Evolutionary conservation across 1,140 invertebrate genomes (phyloP), one percentile per base, ranked within the genome.

Genomic region (Drosophila mojavensis): DNA sequence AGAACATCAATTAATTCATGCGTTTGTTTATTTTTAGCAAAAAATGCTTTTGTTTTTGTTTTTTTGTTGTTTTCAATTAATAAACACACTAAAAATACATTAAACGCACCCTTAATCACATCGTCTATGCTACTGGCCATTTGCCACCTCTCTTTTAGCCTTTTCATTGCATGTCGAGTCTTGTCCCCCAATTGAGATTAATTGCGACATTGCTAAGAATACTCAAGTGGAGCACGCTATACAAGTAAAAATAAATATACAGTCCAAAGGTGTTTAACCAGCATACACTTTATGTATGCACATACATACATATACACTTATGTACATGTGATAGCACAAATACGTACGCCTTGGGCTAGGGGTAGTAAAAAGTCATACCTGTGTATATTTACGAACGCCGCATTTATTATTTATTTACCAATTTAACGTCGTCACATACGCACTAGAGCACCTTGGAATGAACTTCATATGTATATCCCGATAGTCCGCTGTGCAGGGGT

Each of bases 401-500:
- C 81, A 62, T 76, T 81, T 61, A 63, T 78, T 73, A 70, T 79
- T 85, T 85, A 86, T 81, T 78, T 72, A 72, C 67, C 70, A 36
- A 36, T 64, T 7, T 20, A 55, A 13, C 33, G 55, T 30, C 63
- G 54, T 41, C 24, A 39, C 60, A 33, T 60, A 75, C 54, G 72
- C 67, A 64, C 72, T 33, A 9, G 51, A 55, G 41, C 66, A 58
- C 60, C 41, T 65, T 65, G 67, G 43, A 60, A 33, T 60, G 28
- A 33, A 62, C 39, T 55, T 24, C 41, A 39, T 66, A 39, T 39
- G 4, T 39, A 9, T 47, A 17, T 15, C 15, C 47, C 6, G 43
- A 41, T 7, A 45, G 26, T 55, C 33, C 20, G 48, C 11, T 54
- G 36, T 20, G 59, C 41, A 1, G 30, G 17, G 17, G 41, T 3